Base-by-base conservation (phyloP, 2,797 vertebrate genomes). In the Sebastes melanostomus region DNA sequence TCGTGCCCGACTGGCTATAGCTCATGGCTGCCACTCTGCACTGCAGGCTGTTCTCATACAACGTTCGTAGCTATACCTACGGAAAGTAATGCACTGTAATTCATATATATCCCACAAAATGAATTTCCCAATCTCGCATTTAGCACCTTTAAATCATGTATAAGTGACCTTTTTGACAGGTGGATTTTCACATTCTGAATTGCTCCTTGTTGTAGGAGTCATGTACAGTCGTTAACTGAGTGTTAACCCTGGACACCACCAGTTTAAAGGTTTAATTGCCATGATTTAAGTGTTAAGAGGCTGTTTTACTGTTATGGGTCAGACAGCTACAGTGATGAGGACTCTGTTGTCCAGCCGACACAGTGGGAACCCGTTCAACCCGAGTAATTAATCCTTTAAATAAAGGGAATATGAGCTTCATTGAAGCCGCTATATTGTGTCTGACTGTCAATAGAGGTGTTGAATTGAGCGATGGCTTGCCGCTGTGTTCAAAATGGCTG, bases 401-500 rank as follows among this genome's bases (percentile, higher is more conserved):
- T 54, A 20, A 74, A 66, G 24, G 18, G 6, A 59, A 9, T 2
- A 20, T 5, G 12, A 54, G 56, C 56, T 24, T 50, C 30, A 46
- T 25, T 66, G 73, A 82, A 67, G 68, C 63, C 25, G 4, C 42
- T 11, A 1, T 3, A 65, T 29, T 50, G 65, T 50, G 52, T 66
- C 68, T 70, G 77, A 71, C 32, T 8, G 75, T 83, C 52, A 36
- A n/a, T 52, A 42, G 75, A 71, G 42, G 34, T 50, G 32, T 38
- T 22, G 74, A 74, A 54, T 36, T 27, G 63, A 75, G 32, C 3
- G 22, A 83, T 38, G 9, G 70, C 59, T 54, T 1, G 22, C 71
- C 12, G 68, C 68, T 81, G 58, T 55, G 77, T 69, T 81, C 74
- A 87, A 90, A 89, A 88, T 87, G 88, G 83, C 87, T 65, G 79